Conservation (phyloP, 2,113 vertebrate species). For the Heterochromis multidens region DNA sequence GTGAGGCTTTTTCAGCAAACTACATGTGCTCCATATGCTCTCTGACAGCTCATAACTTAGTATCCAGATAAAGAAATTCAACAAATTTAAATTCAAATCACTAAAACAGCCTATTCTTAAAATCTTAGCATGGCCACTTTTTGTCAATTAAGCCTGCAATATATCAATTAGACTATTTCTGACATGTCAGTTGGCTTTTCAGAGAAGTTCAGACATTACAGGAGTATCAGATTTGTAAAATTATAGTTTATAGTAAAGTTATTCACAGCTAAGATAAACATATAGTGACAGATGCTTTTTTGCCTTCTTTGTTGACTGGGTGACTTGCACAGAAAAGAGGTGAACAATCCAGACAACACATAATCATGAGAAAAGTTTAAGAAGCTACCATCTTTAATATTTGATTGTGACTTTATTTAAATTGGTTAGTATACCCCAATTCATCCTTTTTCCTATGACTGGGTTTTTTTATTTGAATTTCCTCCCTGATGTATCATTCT, state of each 20-base stretch:
- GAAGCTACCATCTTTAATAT: background rate
- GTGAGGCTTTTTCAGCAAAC: slow-evolving; percentile 10
- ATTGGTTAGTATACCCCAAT: background rate
- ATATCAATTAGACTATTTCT: background rate
- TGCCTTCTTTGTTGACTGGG: background rate
- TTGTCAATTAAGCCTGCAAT: background rate
- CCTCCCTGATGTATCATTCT: background rate
- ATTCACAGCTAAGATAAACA: background rate
- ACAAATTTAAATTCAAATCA: background rate
- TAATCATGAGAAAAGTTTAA: background rate
- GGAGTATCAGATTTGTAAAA: background rate
- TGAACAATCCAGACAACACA: background rate
- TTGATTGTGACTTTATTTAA: background rate
- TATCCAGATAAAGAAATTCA: background rate
- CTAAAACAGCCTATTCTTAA: background rate
- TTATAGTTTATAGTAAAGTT: background rate
- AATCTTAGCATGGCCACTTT: background rate
- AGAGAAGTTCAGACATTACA: background rate
- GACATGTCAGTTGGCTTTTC: background rate
- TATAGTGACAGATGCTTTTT: background rate
- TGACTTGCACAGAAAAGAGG: background rate
- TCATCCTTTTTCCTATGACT: background rate
- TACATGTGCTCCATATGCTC: slow-evolving; percentile 37
- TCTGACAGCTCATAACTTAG: background rate
- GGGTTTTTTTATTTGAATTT: background rate